These are phyloP conservation scores for Noctilio leporinus DNA, from an alignment of 2,113 vertebrate species.

Conservation along the genomic window DNA sequence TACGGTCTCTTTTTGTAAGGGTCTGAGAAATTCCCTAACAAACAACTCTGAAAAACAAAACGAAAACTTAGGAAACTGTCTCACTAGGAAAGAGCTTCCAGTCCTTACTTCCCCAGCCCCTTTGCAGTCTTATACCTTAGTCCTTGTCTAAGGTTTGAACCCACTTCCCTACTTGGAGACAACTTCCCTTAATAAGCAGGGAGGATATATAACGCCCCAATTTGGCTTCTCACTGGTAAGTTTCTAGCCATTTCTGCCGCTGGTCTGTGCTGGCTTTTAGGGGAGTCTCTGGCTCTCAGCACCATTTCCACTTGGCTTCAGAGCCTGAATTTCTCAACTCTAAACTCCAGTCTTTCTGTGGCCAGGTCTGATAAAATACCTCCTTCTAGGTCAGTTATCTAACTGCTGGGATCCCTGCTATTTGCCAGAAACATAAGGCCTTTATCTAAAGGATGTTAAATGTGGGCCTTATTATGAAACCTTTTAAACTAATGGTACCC, in stretches of 20 bases:
- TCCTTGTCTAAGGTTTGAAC: not conserved
- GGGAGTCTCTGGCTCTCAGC: not conserved
- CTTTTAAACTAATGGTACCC: constrained; percentile 15
- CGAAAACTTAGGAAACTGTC: not conserved
- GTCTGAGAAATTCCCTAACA: not conserved
- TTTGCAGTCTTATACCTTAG: not conserved
- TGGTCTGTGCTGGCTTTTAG: not conserved
- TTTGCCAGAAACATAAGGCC: constrained; percentile 3
- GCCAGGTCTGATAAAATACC: not conserved
- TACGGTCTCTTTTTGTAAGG: not conserved
- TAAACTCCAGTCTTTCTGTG: not conserved
- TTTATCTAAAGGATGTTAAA: not conserved
- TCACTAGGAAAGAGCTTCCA: not conserved
- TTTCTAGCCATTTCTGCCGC: not conserved
- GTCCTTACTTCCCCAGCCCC: not conserved
- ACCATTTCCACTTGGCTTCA: not conserved
- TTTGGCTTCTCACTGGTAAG: not conserved
- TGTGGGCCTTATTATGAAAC: not conserved
- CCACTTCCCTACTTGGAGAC: not conserved
- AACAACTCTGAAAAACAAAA: not conserved
- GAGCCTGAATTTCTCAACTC: constrained; percentile 12
- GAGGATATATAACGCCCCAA: not conserved
- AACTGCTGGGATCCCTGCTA: not conserved
- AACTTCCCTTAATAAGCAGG: not conserved
- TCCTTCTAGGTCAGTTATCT: not conserved